These are phyloP conservation scores for Gavia stellata DNA, from an alignment of 2,113 vertebrate genomes.

Conservation along the genomic window DNA sequence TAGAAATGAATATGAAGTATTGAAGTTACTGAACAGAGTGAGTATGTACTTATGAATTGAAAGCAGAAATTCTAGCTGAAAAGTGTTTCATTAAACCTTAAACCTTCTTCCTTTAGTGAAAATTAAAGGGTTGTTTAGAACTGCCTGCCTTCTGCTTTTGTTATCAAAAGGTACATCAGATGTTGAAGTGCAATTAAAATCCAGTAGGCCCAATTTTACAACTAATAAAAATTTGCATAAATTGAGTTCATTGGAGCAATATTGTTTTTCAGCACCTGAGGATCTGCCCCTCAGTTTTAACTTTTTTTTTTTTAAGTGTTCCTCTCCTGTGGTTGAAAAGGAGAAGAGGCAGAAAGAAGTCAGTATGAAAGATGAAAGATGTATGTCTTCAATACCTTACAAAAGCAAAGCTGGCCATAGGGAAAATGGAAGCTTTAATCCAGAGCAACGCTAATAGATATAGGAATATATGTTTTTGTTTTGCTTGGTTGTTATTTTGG, in stretches of 20 bases:
- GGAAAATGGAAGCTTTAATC: neutral
- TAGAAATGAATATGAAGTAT: constrained; percentile 4
- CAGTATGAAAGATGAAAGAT: neutral
- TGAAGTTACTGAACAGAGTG: neutral
- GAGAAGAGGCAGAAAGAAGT: neutral
- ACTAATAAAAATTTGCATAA: neutral
- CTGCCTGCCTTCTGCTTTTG: neutral
- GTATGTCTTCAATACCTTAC: neutral
- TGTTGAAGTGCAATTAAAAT: constrained; percentile 16
- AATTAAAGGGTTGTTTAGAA: neutral
- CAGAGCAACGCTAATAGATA: neutral
- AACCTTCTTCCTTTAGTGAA: neutral
- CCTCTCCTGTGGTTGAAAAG: neutral
- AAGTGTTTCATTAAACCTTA: neutral
- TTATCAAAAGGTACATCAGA: neutral
- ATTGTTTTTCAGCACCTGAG: neutral
- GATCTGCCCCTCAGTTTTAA: neutral
- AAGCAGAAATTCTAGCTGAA: neutral
- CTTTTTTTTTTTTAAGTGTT: neutral
- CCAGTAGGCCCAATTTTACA: neutral
- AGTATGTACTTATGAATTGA: neutral
- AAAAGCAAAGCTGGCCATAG: neutral
- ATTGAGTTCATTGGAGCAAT: neutral
- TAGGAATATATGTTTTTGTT: neutral
- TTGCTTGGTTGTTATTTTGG: neutral